Evolutionary conservation across 2,113 vertebrate genomes (phyloP).

Genomic region (Empidonax traillii): DNA sequence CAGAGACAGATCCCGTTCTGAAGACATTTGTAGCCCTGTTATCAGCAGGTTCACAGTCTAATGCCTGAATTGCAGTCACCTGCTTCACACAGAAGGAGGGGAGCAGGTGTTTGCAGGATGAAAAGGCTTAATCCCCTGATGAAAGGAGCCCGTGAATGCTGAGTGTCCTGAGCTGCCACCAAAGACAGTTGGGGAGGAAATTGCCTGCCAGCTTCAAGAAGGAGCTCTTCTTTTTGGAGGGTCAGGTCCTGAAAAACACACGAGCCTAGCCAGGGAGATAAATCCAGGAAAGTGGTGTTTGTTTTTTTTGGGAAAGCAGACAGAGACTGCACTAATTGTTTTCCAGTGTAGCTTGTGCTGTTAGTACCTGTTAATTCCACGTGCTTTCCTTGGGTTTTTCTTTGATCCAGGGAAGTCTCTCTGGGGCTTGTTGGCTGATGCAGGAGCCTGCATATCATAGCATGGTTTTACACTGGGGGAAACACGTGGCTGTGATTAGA

Average conservation of each 20-base stretch:
- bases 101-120: constrained; percentile 4
- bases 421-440: not conserved
- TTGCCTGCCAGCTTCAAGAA: too few species aligned
- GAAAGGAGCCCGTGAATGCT: not conserved
- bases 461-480: not conserved
- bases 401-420: not conserved
- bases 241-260: not conserved
- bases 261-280: not conserved
- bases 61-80: not conserved
- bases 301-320: not conserved
- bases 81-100: not conserved
- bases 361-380: not conserved
- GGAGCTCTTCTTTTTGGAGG: too few species aligned
- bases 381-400: not conserved
- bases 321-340: not conserved
- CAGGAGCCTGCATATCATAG: not conserved
- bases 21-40: not conserved
- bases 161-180: not conserved
- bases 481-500: not conserved
- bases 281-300: not conserved
- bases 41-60: not conserved
- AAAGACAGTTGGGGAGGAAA: not conserved
- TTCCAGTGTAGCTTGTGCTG: not conserved
- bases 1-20: not conserved
- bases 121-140: not conserved